A percentile compares a stretch with the other conserved stretches of the same genome.
Evolutionary conservation across 2,797 vertebrate species (phyloP).

Genomic region (Manis javanica): DNA sequence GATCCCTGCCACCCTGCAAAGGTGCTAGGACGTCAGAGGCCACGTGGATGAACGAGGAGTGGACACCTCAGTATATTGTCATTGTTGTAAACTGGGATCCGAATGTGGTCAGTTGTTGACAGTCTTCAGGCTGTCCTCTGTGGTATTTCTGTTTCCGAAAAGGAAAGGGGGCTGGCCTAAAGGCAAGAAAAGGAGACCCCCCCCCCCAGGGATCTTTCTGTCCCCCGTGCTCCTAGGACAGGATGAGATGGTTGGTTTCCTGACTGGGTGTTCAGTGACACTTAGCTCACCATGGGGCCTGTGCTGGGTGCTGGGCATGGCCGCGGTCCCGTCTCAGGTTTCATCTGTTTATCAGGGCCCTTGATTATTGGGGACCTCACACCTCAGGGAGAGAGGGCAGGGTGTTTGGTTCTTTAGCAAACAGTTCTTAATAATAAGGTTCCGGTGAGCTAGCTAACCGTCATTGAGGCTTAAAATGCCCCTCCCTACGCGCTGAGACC

Average conservation of each 20-base stretch:
- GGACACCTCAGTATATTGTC: not conserved
- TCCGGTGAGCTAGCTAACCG: not conserved
- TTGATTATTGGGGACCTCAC: rapidly evolving
- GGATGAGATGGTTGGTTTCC: not conserved
- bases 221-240: constrained; percentile 63
- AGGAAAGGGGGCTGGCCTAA: constrained; percentile 71
- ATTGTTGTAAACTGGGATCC: rapidly evolving
- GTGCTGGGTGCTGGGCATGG: not conserved
- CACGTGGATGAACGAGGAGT: not conserved
- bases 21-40: not conserved
- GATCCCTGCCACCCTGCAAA: not conserved
- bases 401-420: not conserved
- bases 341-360: not conserved
- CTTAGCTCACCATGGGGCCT: not conserved
- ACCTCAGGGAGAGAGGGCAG: rapidly evolving
- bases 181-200: constrained; percentile 75
- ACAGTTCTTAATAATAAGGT: not conserved
- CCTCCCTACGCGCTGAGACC: not conserved
- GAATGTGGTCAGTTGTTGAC: not conserved
- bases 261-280: rapidly evolving
- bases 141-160: constrained; percentile 71
- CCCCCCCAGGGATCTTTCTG: constrained; percentile 53
- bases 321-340: too few species aligned
- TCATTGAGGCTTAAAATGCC: not conserved
- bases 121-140: not conserved